These are phyloP conservation scores for Noctua pronuba DNA, from an alignment of 2,888 invertebrate genomes.

Conservation along the genomic window DNA sequence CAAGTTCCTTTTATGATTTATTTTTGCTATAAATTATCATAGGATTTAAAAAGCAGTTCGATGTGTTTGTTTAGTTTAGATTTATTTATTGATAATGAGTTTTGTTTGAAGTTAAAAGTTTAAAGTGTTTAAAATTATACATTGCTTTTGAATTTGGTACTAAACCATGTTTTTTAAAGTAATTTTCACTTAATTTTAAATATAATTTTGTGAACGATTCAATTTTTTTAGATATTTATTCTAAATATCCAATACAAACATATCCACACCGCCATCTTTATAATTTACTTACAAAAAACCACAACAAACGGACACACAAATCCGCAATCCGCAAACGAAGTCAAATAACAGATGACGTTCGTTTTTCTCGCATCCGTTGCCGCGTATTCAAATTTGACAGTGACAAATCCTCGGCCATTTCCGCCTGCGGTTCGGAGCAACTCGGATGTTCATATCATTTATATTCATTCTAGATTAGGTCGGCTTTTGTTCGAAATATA, in stretches of 20 bases:
- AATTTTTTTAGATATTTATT: neutral
- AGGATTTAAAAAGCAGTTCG: constrained; percentile 48
- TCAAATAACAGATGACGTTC: constrained; percentile 85
- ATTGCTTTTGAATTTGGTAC: neutral
- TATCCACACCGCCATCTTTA: neutral
- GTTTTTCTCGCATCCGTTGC: constrained; percentile 87
- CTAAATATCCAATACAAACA: no score
- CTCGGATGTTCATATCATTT: constrained; percentile 87
- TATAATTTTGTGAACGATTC: neutral
- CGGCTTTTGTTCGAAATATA: constrained; percentile 78
- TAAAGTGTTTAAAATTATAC: neutral
- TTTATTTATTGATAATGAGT: constrained; percentile 47
- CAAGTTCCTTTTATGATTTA: constrained; percentile 63
- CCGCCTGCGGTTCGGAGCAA: constrained; percentile 82
- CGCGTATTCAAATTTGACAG: constrained; percentile 89
- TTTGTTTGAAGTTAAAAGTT: neutral
- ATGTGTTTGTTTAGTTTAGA: constrained; percentile 56
- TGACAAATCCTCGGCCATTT: constrained; percentile 88
- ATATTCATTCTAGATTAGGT: constrained; percentile 85
- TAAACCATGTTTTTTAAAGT: neutral
- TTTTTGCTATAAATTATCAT: constrained; percentile 63
- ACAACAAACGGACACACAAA: constrained; percentile 59
- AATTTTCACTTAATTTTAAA: no score
- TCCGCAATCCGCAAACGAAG: constrained; percentile 57
- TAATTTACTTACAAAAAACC: constrained; percentile 21